Evolutionary conservation across 2,113 vertebrate genomes (phyloP).

Genomic region (Cettia cetti): DNA sequence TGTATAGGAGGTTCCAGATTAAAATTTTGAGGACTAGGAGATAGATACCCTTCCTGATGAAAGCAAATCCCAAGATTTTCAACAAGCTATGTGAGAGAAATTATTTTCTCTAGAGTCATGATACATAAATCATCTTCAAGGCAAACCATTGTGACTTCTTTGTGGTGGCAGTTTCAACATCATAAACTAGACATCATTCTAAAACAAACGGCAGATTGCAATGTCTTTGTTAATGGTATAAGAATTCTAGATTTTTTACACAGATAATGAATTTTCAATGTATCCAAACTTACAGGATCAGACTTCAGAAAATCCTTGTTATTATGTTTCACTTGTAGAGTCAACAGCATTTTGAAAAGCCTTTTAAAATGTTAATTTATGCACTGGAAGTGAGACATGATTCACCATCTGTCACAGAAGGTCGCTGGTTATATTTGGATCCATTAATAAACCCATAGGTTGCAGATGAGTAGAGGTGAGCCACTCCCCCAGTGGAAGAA

Average conservation of each 20-base stretch:
- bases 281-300: neutral
- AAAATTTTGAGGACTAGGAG: neutral
- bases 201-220: slow-evolving; percentile 15
- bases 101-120: neutral
- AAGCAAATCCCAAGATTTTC: neutral
- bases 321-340: slow-evolving; percentile 8
- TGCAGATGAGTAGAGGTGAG: slow-evolving; percentile 3
- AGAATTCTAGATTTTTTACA: slow-evolving; percentile 16
- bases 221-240: neutral
- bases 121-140: slow-evolving; percentile 51
- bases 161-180: slow-evolving; percentile 23
- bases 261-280: neutral
- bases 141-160: slow-evolving; percentile 29
- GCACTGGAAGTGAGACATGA: slow-evolving; percentile 1
- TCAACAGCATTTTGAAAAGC: neutral
- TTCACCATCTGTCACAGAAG: slow-evolving; percentile 45
- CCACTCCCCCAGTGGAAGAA: neutral
- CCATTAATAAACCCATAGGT: slow-evolving; percentile 8
- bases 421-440: slow-evolving; percentile 37
- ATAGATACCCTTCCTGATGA: neutral
- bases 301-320: slow-evolving; percentile 3
- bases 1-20: neutral
- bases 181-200: slow-evolving; percentile 30
- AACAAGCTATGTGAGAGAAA: neutral
- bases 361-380: slow-evolving; percentile 50